Evolutionary conservation across 2,888 invertebrate species (phyloP).

Genomic region (Temnothorax rugatulus): DNA sequence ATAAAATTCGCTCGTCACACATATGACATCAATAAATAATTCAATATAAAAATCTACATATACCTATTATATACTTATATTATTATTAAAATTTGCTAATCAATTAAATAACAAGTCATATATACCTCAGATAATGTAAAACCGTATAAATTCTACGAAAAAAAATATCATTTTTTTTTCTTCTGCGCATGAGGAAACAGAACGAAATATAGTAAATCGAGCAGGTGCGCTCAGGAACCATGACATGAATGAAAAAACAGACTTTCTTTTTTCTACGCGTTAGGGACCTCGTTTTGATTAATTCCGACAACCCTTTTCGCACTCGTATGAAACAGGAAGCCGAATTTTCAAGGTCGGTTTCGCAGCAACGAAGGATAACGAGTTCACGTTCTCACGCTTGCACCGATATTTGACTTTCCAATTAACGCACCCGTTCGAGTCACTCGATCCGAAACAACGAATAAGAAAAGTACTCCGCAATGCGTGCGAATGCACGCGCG

Average conservation of each 20-base stretch:
- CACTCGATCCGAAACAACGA: slow-evolving; percentile 48
- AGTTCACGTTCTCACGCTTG: slow-evolving; percentile 62
- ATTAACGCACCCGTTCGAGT: slow-evolving; percentile 78
- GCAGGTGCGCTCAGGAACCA: slow-evolving; percentile 45
- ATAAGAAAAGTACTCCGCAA: slow-evolving; percentile 22
- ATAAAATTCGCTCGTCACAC: neutral
- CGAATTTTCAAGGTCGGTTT: slow-evolving; percentile 35
- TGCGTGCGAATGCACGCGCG: slow-evolving; percentile 26
- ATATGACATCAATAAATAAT: neutral
- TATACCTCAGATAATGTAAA: neutral
- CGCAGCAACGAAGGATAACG: slow-evolving; percentile 19
- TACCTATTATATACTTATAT: neutral
- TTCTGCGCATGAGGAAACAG: neutral
- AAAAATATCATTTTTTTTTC: neutral
- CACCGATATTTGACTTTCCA: slow-evolving; percentile 78
- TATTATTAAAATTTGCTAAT: neutral
- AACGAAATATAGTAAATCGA: neutral
- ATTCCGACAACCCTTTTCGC: neutral
- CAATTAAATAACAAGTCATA: neutral
- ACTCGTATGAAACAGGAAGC: slow-evolving; percentile 24
- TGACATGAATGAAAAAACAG: slow-evolving; percentile 11
- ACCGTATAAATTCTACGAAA: neutral
- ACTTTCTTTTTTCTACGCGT: neutral
- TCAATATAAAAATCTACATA: neutral
- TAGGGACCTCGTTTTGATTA: slow-evolving; percentile 7